Base-by-base conservation (phyloP, 1,140 invertebrate species). In the Drosophila guanche region DNA sequence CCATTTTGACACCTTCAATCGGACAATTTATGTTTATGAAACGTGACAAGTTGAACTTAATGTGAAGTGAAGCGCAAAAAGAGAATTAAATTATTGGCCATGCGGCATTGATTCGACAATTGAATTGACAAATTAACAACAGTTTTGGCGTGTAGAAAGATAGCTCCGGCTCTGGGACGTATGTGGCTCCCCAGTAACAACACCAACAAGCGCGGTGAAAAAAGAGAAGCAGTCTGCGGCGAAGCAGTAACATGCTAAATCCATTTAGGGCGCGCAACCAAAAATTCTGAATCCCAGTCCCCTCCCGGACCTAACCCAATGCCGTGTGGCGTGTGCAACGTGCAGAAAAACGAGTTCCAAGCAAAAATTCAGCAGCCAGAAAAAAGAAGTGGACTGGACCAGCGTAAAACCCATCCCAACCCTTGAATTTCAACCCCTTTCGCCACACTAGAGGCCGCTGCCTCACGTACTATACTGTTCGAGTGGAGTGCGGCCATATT, bases 271-370 rank as follows among this genome's bases (percentile, higher is more conserved):
- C 54, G 12, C 52, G 29, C 50, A 42, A 55, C 67, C 47, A 5
- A 59, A 66, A 67, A 48, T n/a, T 14, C 25, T 4, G 25, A 68
- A 22, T 45, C 47, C 67, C 22, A 37, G 56, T 50, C 12, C 37
- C 61, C 16, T 40, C 33, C 58, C 20, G 20, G 58, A 72, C 70
- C 68, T 73, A 73, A 50, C 60, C 52, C 70, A 73, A 65, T 65
- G 59, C 76, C 43, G 56, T 48, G 69, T 52, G 46, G 46, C 62
- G 68, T 80, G 81, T 76, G 77, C 80, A 77, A 60, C 10, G 51
- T 62, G 76, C 68, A 74, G 60, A 77, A 86, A 85, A 85, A 86
- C 84, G 81, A 86, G 74, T 77, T 86, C 81, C 61, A 47, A 68
- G 77, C 63, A 61, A 60, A 58, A 61, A 77, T 68, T 51, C 67